Conservation (phyloP, 2,888 invertebrate genomes). For the Parascotia fuliginaria region DNA sequence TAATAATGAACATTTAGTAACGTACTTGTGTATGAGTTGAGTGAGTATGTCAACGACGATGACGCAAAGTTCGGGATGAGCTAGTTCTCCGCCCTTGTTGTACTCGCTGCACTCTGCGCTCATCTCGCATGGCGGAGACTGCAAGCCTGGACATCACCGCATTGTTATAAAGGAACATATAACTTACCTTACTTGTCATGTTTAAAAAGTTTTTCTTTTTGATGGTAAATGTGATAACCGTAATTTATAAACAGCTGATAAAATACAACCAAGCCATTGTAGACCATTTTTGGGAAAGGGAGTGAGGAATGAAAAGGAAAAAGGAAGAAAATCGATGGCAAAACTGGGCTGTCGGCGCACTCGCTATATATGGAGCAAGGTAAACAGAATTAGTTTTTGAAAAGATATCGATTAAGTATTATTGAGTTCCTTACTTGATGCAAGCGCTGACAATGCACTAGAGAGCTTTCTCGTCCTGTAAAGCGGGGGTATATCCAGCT, state of each 20-base stretch:
- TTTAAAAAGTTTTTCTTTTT: too few species aligned
- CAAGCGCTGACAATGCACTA: constrained; percentile 53
- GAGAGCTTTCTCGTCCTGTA: constrained; percentile 58
- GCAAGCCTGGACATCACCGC: constrained; percentile 42
- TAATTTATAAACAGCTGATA: too few species aligned
- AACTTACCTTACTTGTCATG: too few species aligned
- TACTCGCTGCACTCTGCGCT: constrained; percentile 58
- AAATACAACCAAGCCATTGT: too few species aligned
- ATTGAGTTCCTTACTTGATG: constrained; percentile 55
- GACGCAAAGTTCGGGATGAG: constrained; percentile 86
- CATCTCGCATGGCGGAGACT: constrained; percentile 48
- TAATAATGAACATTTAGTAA: neutral
- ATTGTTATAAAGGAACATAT: too few species aligned
- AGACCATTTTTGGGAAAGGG: too few species aligned
- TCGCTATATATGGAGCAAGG: too few species aligned
- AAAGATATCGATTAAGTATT: neutral
- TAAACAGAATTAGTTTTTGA: too few species aligned
- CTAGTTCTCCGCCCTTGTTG: constrained; percentile 69
- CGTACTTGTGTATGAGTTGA: constrained; percentile 84
- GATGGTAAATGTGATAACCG: too few species aligned
- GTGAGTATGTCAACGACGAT: constrained; percentile 86
- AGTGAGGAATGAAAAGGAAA: too few species aligned
- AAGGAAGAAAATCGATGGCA: too few species aligned
- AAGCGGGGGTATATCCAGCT: constrained; percentile 56
- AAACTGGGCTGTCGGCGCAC: too few species aligned